These are phyloP conservation scores for Operophtera brumata DNA, from an alignment of 2,888 invertebrate genomes.

Conservation along the genomic window DNA sequence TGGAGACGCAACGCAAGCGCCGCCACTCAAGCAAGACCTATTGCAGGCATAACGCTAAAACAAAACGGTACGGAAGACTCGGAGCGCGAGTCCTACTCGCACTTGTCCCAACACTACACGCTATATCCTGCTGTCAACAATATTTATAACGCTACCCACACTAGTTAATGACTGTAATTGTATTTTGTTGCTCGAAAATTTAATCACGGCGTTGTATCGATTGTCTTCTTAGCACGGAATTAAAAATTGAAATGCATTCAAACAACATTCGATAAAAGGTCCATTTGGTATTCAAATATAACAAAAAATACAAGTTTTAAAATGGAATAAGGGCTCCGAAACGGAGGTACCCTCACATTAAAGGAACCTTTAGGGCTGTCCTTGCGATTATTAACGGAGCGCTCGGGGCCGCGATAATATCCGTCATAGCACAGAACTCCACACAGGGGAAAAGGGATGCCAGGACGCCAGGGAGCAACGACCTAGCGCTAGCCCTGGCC, in stretches of 20 bases:
- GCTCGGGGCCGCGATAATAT: constrained; percentile 52
- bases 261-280: constrained; percentile 19
- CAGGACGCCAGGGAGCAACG: constrained; percentile 48
- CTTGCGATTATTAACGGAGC: constrained; percentile 59
- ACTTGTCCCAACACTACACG: too few species aligned
- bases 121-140: background rate
- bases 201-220: background rate
- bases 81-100: too few species aligned
- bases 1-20: too few species aligned
- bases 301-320: constrained; percentile 39
- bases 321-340: constrained; percentile 39
- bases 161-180: background rate
- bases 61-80: too few species aligned
- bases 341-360: constrained; percentile 49
- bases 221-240: background rate
- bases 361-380: constrained; percentile 56
- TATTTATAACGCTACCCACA: background rate
- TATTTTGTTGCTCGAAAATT: background rate
- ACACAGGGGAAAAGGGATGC: constrained; percentile 46
- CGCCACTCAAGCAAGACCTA: too few species aligned
- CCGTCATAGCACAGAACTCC: constrained; percentile 40
- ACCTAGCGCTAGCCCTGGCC: constrained; percentile 45
- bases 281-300: constrained; percentile 14
- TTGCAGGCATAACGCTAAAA: too few species aligned
- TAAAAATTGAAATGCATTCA: constrained; percentile 15